Base-by-base conservation (phyloP, 37 sponge, comb jelly and placozoan genomes). In the Eunapius fragilis region DNA sequence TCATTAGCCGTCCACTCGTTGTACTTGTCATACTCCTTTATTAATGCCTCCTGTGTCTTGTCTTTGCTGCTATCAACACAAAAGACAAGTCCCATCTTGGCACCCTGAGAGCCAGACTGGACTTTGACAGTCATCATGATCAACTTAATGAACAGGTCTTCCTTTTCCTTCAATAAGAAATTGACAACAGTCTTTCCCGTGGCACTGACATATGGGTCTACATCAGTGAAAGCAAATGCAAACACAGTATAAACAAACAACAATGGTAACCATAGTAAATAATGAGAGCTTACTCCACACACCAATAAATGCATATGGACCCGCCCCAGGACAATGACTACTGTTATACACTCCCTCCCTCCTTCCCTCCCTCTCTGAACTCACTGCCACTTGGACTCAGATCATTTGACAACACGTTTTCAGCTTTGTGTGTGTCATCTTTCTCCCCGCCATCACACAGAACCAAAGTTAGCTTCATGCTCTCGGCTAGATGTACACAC, bases 141-240 rank as follows among this genome's bases (percentile, higher is more conserved):
- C n/a, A 77, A 26, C 47, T 23, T 37, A 32, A 91, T 37, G 6
- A 86, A 13, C 49, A 26, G 68, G 26, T 25, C 68, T 26, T 82
- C 67, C 35, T 86, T 72, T 67, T 89, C 81, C 48, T 75, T 31
- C 25, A 89, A 36, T 22, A 87, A 28, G 27, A 89, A 27, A 14
- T 82, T 89, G 25, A 93, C 87, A 7, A 86, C 74, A 37, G 80
- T 84, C 71, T 87, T 87, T 13, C 84, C 87, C 25, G 78, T 58
- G 0, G 31, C 87, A 76, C 87, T 93, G 35, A 89, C 73, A 72
- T 89, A 93, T 0, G 80, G 87, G 26, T 73, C 82, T 77, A 70
- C 9, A 37, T 2, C 25, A 36, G 31, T 38, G 70, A 58, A 1
- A 58, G n/a, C n/a, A n/a, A n/a, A n/a, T n/a, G n/a, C n/a, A n/a